Base-by-base conservation (phyloP, 2,113 vertebrate genomes). In the Fulica atra region DNA sequence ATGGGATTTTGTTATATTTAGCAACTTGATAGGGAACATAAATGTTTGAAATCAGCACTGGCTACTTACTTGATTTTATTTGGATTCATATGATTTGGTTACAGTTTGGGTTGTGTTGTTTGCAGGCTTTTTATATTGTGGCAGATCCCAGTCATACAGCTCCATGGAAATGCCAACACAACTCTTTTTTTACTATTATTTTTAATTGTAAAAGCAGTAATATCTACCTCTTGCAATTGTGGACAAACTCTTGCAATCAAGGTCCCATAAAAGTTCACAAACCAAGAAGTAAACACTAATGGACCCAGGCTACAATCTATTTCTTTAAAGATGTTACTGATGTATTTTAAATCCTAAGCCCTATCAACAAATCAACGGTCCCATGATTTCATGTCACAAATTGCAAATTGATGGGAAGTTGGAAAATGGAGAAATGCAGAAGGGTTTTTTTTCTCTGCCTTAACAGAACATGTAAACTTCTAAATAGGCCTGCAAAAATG, bases 1-100 rank as follows among this genome's bases (percentile, higher is more conserved):
- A 77, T 5, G 2, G 13, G 13, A 51, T 60, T 82, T 53, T 76
- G 12, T 44, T 64, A 46, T 77, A 44, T 4, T 74, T 59, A 66
- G 5, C 9, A 54, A 13, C 4, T 31, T 80, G 17, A 82, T 65
- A 33, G 11, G 21, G 12, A 78, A 48, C 26, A 44, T 31, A 60
- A 82, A 79, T 36, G 8, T 72, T 17, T 7, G 1, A 0, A 0
- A 29, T 36, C 64, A 81, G 7, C 18, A 66, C 5, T 28, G 29
- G 18, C 18, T 54, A 28, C 28, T 79, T 18, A 35, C 7, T 10
- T 29, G 13, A 59, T 63, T 94, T 72, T 64, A 56, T 11, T 36
- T 0, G 13, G 4, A 65, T 76, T 28, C 5, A 50, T 36, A 25
- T 3, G 13, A 18, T 16, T 12, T 40, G 9, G 25, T 28, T 53